Percentiles rank a stretch among this genome's conserved stretches.
phyloP scores from a whole-genome alignment of 2,113 vertebrate genomes.

The Myiozetetes cayanensis region DNA sequence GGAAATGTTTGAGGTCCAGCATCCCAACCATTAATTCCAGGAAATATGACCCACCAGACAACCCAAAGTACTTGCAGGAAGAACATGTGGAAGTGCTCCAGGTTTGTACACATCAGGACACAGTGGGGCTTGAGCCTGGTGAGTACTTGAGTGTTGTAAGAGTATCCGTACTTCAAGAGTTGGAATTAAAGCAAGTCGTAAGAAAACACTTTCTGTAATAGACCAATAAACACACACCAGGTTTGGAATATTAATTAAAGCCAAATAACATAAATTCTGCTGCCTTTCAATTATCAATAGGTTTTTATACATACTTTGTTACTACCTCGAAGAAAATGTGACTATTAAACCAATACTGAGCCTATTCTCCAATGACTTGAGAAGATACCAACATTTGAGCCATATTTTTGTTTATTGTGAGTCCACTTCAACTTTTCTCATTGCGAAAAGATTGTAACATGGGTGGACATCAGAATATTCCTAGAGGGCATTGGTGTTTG shows the following conservation, averaged over 20 bases:
- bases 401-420: background rate
- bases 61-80: background rate
- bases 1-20: background rate
- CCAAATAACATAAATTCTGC: slow-evolving; percentile 14
- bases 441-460: background rate
- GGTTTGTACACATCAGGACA: background rate
- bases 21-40: background rate
- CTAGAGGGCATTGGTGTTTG: background rate
- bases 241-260: background rate
- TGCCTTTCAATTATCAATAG: background rate
- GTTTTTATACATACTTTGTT: slow-evolving; percentile 10
- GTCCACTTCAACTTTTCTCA: background rate
- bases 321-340: background rate
- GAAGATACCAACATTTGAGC: background rate
- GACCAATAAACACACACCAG: background rate
- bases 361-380: background rate
- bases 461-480: background rate
- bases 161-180: background rate
- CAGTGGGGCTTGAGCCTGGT: background rate
- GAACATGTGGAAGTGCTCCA: background rate
- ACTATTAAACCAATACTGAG: background rate
- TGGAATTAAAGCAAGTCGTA: slow-evolving; percentile 33
- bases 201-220: slow-evolving; percentile 19
- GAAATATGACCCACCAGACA: background rate
- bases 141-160: fast-evolving